Conservation (phyloP, 1,140 invertebrate species). For the Danaus plexippus region DNA sequence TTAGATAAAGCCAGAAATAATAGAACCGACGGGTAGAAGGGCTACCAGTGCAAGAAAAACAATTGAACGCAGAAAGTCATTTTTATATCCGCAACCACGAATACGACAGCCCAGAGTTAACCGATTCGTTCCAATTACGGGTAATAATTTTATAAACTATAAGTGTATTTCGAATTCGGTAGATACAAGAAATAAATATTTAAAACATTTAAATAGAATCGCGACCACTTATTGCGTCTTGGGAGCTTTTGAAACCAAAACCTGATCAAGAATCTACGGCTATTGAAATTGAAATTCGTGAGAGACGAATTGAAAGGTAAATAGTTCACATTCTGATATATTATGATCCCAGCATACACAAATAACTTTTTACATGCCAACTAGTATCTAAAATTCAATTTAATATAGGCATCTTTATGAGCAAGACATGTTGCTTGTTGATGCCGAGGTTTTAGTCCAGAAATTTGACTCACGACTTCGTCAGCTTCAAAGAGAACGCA, state of each 20-base stretch:
- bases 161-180: no score
- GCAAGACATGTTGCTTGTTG: constrained; percentile 75
- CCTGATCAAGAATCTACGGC: constrained; percentile 41
- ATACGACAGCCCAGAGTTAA: constrained; percentile 34
- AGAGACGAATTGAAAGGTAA: constrained; percentile 55
- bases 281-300: constrained; percentile 52
- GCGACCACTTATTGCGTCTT: constrained; percentile 44
- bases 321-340: not conserved
- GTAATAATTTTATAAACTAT: constrained; percentile 15
- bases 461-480: constrained; percentile 78
- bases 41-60: constrained; percentile 25
- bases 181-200: no score
- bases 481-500: constrained; percentile 74
- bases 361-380: no score
- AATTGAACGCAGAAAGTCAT: constrained; percentile 34
- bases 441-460: constrained; percentile 73
- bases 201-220: constrained; percentile 27
- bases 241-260: constrained; percentile 48
- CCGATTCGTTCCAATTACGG: constrained; percentile 44
- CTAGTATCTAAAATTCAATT: not conserved
- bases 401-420: constrained; percentile 69
- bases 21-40: constrained; percentile 16
- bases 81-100: constrained; percentile 36
- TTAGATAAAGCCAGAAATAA: constrained; percentile 41
- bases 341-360: not conserved